These are phyloP conservation scores for Nasua narica DNA, from an alignment of 2,797 vertebrate species.

Conservation along the genomic window DNA sequence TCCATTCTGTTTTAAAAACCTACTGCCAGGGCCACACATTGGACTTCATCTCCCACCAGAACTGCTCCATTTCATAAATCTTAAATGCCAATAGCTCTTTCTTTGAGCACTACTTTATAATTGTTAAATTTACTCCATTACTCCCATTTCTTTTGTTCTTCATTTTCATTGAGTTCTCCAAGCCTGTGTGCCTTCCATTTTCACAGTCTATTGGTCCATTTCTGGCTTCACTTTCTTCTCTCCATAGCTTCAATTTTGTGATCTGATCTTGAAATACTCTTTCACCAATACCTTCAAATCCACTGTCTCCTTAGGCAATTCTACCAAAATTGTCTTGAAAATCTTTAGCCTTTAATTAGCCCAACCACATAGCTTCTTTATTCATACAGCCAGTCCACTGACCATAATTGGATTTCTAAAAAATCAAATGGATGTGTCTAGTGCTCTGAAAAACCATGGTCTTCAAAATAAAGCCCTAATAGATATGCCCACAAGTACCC, in stretches of 20 bases:
- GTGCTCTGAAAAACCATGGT: background rate
- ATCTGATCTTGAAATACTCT: background rate
- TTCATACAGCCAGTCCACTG: background rate
- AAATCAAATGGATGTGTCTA: background rate
- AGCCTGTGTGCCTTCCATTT: background rate
- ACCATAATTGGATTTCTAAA: background rate
- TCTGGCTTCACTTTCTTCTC: background rate
- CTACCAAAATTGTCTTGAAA: background rate
- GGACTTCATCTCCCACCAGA: background rate
- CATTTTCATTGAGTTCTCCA: background rate
- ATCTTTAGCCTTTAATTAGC: conserved; percentile 26
- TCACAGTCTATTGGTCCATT: background rate
- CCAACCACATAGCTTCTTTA: background rate
- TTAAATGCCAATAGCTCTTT: background rate
- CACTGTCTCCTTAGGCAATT: background rate
- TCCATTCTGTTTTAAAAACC: background rate
- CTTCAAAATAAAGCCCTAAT: background rate
- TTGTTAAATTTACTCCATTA: background rate
- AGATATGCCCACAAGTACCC: background rate
- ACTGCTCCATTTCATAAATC: background rate
- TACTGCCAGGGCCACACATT: background rate
- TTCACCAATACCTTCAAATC: conserved; percentile 18
- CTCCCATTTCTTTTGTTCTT: background rate
- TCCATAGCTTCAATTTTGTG: background rate
- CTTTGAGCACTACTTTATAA: background rate